Evolutionary conservation across 2,888 invertebrate genomes (phyloP).

Genomic region (Aricia artaxerxes): DNA sequence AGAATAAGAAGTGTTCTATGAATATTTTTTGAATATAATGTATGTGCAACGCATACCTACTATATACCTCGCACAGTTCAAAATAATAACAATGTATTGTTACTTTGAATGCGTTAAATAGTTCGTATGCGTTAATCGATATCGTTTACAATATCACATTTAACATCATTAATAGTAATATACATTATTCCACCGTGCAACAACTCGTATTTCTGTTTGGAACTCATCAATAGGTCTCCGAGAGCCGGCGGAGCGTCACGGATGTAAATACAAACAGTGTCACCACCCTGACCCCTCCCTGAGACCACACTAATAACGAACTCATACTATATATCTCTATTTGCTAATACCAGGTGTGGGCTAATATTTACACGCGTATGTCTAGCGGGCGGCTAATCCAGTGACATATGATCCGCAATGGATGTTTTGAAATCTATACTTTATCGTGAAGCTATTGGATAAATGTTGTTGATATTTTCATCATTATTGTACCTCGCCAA

Average conservation of each 20-base stretch:
- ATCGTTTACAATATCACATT: too few species aligned
- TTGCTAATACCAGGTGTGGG: slow-evolving; percentile 40
- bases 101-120: too few species aligned
- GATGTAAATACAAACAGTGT: slow-evolving; percentile 39
- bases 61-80: too few species aligned
- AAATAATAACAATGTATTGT: too few species aligned
- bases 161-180: background rate
- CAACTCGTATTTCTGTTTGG: background rate
- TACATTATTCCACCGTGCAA: background rate
- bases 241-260: slow-evolving; percentile 12
- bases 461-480: too few species aligned
- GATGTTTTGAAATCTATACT: background rate
- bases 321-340: slow-evolving; percentile 53
- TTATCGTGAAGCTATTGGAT: background rate
- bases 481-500: too few species aligned
- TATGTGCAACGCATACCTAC: too few species aligned
- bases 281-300: slow-evolving; percentile 36
- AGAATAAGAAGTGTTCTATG: too few species aligned
- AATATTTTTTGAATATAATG: too few species aligned
- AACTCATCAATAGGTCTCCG: slow-evolving; percentile 13
- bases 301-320: slow-evolving; percentile 57
- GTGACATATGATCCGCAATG: slow-evolving; percentile 28
- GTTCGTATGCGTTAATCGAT: too few species aligned
- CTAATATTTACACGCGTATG: slow-evolving; percentile 27
- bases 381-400: slow-evolving; percentile 28